Percentiles rank a stretch among this genome's conserved stretches.
These are phyloP conservation scores for Ptychochromis oligacanthus DNA, from an alignment of 2,113 vertebrate genomes.

Conservation along the genomic window DNA sequence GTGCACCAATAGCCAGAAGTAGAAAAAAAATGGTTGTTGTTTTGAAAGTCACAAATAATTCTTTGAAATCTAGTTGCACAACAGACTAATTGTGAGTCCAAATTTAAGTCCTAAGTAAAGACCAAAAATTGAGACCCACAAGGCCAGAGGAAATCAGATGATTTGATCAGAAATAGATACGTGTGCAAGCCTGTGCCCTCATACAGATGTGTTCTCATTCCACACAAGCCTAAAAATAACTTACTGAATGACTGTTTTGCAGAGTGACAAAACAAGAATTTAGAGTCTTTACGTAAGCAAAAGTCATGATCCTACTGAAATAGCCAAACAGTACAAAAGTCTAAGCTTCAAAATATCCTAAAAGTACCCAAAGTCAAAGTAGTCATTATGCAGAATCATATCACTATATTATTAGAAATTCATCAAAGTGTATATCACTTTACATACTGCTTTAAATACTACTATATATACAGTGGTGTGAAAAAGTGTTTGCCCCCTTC, in stretches of 20 bases:
- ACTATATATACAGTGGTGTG: no score
- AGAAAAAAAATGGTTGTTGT: background rate
- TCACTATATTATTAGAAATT: background rate
- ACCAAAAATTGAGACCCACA: background rate
- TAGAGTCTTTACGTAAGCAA: background rate
- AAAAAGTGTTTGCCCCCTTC: no score
- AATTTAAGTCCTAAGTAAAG: background rate
- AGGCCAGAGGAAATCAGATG: conserved; percentile 1
- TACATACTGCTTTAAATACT: no score
- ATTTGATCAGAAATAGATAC: background rate
- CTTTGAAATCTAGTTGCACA: background rate
- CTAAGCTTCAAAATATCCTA: background rate
- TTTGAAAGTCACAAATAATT: background rate
- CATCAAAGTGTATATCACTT: background rate
- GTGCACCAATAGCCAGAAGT: background rate
- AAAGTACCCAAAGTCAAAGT: background rate
- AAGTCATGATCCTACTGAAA: background rate
- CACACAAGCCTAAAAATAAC: background rate
- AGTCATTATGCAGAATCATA: background rate
- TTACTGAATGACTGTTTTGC: background rate
- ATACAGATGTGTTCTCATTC: background rate
- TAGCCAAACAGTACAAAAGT: rapidly evolving
- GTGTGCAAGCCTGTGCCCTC: background rate
- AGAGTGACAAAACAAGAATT: background rate
- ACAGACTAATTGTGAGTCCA: background rate